Conservation (phyloP, 2,113 vertebrate species). For the Thoracochromis brauschi region DNA sequence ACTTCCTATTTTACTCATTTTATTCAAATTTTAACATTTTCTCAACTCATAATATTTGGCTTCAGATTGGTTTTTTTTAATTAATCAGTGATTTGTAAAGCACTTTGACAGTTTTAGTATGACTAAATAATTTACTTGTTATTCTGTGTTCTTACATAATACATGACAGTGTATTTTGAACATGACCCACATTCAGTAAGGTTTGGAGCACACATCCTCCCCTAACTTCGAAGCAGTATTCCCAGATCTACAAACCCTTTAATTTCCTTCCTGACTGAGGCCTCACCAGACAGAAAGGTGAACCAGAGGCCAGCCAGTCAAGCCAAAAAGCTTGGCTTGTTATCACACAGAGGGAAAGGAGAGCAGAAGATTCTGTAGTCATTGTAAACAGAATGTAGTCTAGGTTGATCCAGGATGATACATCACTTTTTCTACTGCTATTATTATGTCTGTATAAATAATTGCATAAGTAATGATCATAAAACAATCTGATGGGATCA, state of each 20-base stretch:
- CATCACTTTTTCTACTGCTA: neutral
- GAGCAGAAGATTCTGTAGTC: neutral
- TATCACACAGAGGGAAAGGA: neutral
- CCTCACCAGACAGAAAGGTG: constrained; percentile 2
- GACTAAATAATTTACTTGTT: neutral
- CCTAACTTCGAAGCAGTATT: constrained; percentile 9
- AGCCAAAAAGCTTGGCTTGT: neutral
- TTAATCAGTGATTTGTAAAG: neutral
- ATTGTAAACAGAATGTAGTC: neutral
- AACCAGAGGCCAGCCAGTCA: neutral
- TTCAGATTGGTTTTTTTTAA: neutral
- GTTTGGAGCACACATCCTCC: neutral
- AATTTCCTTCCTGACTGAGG: constrained; percentile 21
- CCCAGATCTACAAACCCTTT: constrained; percentile 28
- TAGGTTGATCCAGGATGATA: neutral
- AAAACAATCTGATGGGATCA: neutral
- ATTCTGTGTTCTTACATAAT: neutral
- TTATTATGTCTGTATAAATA: neutral
- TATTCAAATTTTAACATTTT: neutral
- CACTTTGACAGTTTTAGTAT: neutral
- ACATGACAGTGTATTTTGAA: neutral
- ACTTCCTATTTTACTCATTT: neutral
- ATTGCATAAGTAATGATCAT: neutral
- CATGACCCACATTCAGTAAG: constrained; percentile 31
- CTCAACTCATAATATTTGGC: neutral